phyloP scores from a whole-genome alignment of 1,140 invertebrate species.

The Rhizoglyphus robini region DNA sequence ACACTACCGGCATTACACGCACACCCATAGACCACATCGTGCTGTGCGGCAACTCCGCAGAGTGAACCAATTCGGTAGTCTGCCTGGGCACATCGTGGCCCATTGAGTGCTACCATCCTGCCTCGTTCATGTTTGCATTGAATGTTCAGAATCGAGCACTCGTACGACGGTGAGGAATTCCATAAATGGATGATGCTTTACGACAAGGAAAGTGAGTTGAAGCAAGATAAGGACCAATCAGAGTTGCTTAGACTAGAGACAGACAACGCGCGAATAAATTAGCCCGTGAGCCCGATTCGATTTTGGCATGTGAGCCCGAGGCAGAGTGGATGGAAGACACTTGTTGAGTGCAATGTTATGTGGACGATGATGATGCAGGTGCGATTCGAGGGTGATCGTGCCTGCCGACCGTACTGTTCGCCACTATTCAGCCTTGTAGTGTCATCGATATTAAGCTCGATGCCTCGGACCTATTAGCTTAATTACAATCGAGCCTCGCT shows the following conservation, averaged over 20 bases:
- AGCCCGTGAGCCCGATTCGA: not conserved
- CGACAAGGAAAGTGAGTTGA: not conserved
- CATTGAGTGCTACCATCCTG: too few species aligned
- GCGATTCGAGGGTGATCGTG: not conserved
- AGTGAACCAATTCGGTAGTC: too few species aligned
- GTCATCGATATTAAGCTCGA: conserved; percentile 8
- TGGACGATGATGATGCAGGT: conserved; percentile 1
- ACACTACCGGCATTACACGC: conserved; percentile 3
- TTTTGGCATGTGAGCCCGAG: not conserved
- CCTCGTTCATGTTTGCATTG: too few species aligned
- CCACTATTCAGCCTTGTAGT: too few species aligned
- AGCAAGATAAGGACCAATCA: not conserved
- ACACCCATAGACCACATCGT: conserved; percentile 3
- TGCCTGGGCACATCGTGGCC: too few species aligned
- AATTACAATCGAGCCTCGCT: conserved; percentile 2
- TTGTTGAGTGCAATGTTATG: not conserved
- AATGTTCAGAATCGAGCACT: not conserved
- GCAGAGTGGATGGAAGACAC: not conserved
- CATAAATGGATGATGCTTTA: conserved; percentile 4
- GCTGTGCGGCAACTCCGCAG: not conserved
- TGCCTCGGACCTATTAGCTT: conserved; percentile 4
- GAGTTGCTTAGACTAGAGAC: not conserved
- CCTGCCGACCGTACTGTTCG: too few species aligned
- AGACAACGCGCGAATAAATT: conserved; percentile 4
- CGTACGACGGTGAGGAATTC: conserved; percentile 1